Conservation (phyloP, 2,888 invertebrate genomes). For the Doris montereyensis region DNA sequence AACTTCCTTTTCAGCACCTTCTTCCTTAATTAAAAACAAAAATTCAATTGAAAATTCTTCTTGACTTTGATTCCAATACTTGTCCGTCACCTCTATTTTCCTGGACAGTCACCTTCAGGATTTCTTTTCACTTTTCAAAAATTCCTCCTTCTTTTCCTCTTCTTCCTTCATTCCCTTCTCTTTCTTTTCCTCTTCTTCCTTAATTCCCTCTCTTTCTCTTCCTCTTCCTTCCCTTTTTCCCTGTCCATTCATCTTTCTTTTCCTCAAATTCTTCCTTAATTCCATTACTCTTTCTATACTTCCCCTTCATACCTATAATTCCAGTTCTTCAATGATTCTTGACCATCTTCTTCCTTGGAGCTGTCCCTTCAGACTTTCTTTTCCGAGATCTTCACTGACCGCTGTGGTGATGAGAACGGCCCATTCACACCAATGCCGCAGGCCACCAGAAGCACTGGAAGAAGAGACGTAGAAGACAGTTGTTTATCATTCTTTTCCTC, state of each 20-base stretch:
- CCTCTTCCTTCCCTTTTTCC: background rate
- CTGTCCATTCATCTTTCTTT: background rate
- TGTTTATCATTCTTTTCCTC: too few species aligned
- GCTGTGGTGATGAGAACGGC: constrained; percentile 97
- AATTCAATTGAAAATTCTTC: too few species aligned
- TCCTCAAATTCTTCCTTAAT: background rate
- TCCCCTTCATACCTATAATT: constrained; percentile 78
- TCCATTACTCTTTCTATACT: background rate
- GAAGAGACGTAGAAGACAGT: background rate
- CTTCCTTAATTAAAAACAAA: too few species aligned
- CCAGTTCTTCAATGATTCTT: constrained; percentile 97
- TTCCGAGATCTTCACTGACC: constrained; percentile 92
- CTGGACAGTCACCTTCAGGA: background rate
- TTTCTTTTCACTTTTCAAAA: background rate
- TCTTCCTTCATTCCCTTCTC: background rate
- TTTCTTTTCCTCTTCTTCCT: background rate
- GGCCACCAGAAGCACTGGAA: constrained; percentile 78
- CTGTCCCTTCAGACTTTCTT: constrained; percentile 89
- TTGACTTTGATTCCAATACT: background rate
- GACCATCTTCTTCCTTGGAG: constrained; percentile 96
- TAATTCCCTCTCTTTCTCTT: background rate
- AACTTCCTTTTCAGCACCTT: too few species aligned
- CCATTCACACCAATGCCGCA: constrained; percentile 93
- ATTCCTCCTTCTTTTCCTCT: background rate
- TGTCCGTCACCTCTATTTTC: background rate